Evolutionary conservation across 2,888 invertebrate species (phyloP), one percentile per base, ranked within the genome.

Genomic region (Acleris sparsana): DNA sequence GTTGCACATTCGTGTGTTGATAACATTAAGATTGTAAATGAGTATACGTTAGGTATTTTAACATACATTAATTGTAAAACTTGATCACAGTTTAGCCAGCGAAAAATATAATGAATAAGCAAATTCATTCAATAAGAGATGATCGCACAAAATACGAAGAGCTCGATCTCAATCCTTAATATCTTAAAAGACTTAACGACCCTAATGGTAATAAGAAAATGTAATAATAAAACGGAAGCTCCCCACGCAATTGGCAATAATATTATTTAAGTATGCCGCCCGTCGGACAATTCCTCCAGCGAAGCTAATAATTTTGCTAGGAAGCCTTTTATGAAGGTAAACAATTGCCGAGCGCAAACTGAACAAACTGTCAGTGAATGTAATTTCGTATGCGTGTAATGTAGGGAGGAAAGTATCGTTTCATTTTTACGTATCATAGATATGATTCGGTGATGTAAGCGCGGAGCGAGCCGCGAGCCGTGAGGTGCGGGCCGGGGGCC

Each of bases 351-450:
- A 33, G 33, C 33, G 13, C 13, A 13, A 53, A 48, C 33, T 3
- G 18, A 49, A 55, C 53, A 60, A 49, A 49, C 20, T 60, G 29
- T 25, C 20, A 25, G n/a, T 17, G 25, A 25, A 57, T 56, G 44
- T 51, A 60, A 65, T 65, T 65, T 55, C 49, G 56, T 11, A 60
- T 51, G 49, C 51, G 55, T 6, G 60, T 60, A 51, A 60, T 65
- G 60, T 64, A 46, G 43, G 25, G 57, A 33, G 51, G 20, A 53
- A 56, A 61, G 49, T 49, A 55, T 16, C 55, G 56, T 61, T 60
- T 11, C 65, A 49, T 65, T 56, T 55, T 60, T 60, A 65, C 56
- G 65, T 46, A 60, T 61, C 65, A 61, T 65, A 61, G 61, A 61
- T 56, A 44, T 56, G 29, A 65, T 65, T 6, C 22, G 46, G 18